These are phyloP conservation scores for Cossypha caffra DNA, from an alignment of 2,797 vertebrate species.

Conservation along the genomic window DNA sequence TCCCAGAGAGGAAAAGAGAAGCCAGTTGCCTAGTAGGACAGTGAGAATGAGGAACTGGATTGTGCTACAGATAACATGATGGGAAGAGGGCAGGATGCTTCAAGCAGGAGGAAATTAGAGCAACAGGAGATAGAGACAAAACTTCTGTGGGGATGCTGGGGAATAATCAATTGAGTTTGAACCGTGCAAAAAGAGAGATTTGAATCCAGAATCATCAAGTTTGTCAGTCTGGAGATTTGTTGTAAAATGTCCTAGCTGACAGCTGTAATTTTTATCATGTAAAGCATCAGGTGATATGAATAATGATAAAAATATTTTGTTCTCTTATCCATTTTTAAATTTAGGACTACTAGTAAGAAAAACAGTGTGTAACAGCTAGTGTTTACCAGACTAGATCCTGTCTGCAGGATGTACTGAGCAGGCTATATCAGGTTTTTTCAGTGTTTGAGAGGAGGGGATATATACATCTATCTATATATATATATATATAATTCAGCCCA, in stretches of 20 bases:
- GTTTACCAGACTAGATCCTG: background rate
- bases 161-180: background rate
- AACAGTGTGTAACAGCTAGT: background rate
- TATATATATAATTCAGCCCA: background rate
- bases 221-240: background rate
- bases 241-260: background rate
- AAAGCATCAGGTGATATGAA: background rate
- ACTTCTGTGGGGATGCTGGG: background rate
- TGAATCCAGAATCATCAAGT: background rate
- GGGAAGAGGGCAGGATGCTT: background rate
- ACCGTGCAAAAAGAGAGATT: rapidly evolving
- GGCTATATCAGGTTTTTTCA: background rate
- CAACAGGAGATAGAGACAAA: background rate
- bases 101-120: background rate
- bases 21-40: background rate
- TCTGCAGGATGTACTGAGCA: background rate
- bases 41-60: background rate
- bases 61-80: background rate
- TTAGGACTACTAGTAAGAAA: background rate
- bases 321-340: background rate
- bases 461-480: background rate
- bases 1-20: background rate
- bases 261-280: background rate
- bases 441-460: background rate
- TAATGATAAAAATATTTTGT: background rate